Conservation (phyloP, 2,888 invertebrate genomes). For the Heliconius aoede region DNA sequence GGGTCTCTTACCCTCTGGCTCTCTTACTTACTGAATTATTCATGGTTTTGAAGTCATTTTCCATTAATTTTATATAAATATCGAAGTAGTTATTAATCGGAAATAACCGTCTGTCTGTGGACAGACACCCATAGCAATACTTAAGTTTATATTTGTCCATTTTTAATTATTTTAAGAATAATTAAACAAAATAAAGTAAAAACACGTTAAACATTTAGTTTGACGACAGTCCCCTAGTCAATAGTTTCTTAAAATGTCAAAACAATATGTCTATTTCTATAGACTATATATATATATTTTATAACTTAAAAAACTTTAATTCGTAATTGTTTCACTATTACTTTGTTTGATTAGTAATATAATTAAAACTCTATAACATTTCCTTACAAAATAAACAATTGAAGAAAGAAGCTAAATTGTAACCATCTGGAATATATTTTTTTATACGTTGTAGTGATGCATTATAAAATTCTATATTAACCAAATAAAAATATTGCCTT, state of each 20-base stretch:
- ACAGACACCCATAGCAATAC: conserved; percentile 44
- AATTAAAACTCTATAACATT: too few relatives aligned
- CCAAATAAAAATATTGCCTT: neutral
- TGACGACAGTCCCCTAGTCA: conserved; percentile 28
- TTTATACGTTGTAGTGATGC: too few relatives aligned
- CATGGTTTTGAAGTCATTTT: conserved; percentile 8
- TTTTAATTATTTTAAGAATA: neutral
- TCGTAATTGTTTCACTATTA: neutral
- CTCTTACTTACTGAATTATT: neutral
- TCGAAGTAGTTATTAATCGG: conserved; percentile 36
- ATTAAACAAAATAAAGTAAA: neutral
- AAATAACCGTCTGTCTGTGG: conserved; percentile 40
- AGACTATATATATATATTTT: conserved; percentile 4
- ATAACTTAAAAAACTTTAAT: neutral
- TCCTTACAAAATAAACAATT: too few relatives aligned
- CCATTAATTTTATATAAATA: conserved; percentile 40
- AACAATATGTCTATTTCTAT: neutral
- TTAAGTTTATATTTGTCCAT: neutral
- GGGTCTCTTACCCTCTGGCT: neutral
- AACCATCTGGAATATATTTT: too few relatives aligned
- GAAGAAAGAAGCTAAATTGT: too few relatives aligned
- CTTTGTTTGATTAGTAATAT: too few relatives aligned
- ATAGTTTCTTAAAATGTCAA: conserved; percentile 27
- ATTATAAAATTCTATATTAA: neutral
- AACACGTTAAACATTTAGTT: conserved; percentile 5